A percentile compares a stretch with the other conserved stretches of the same genome.
Evolutionary conservation across 2,113 vertebrate species (phyloP).

Genomic region (Myanophis thanlyinensis): DNA sequence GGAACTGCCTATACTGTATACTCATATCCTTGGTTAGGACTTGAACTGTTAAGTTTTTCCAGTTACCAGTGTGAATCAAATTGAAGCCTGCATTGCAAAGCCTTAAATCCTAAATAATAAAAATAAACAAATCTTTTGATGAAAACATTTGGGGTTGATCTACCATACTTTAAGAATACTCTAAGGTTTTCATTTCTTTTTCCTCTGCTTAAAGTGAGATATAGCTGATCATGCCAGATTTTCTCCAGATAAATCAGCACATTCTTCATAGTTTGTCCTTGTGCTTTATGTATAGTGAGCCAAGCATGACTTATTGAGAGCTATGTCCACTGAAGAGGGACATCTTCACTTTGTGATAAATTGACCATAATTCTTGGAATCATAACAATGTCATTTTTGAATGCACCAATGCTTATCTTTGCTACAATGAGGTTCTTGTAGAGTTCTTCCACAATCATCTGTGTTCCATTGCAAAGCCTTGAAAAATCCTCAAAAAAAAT

Average conservation of each 20-base stretch:
- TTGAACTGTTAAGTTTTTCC: too few relatives aligned
- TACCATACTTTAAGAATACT: not conserved
- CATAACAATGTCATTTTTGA: not conserved
- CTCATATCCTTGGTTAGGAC: too few relatives aligned
- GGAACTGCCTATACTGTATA: too few relatives aligned
- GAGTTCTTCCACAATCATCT: not conserved
- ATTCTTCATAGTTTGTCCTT: not conserved
- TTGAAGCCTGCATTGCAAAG: too few relatives aligned
- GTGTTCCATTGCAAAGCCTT: not conserved
- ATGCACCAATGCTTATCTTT: not conserved
- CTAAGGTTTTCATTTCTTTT: not conserved
- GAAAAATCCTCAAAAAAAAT: not conserved
- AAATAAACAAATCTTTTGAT: not conserved
- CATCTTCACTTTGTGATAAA: not conserved
- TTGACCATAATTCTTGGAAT: not conserved
- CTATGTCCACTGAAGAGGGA: not conserved
- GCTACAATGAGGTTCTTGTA: not conserved
- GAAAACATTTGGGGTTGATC: not conserved
- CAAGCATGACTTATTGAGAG: not conserved
- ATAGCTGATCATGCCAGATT: not conserved
- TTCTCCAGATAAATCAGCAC: not conserved
- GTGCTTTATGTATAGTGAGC: not conserved
- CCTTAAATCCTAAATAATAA: too few relatives aligned
- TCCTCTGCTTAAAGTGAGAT: not conserved
- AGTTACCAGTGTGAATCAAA: too few relatives aligned